Base-by-base conservation (phyloP, 1,140 invertebrate species). In the Pectinophora gossypiella region DNA sequence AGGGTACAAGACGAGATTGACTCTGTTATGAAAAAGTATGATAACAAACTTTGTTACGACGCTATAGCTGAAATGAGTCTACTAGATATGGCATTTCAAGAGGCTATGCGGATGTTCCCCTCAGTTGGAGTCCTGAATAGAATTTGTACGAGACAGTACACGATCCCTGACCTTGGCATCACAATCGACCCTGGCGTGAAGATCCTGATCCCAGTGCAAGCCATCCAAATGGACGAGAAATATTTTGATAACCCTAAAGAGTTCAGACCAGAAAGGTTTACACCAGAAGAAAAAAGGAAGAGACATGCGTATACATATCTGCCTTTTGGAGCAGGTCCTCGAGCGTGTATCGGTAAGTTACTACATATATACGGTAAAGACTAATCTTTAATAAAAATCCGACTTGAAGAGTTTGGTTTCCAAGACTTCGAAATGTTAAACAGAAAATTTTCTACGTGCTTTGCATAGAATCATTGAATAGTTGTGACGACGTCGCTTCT, bases 211-310 rank as follows among this genome's bases (percentile, higher is more conserved):
- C 74, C 79, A 0, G 0, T 84, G 1, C 87, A 82, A 57, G 72
- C 65, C 0, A 69, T 91, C 21, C 90, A 91, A 27, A 87, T 78
- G 6, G 89, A 92, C 69, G 72, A 85, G 2, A 56, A 78, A 12
- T 70, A 89, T 46, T 91, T 88, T 67, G 79, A 85, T 0, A 64
- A 90, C 6, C 91, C 91, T 0, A 59, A 82, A 12, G 54, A 64
- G 9, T 92, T 90, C 55, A 66, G 84, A 49, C 91, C 91, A 0
- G 88, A 91, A 35, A 61, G 91, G 50, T 92, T 91, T 48, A 50
- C 53, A n/a, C 64, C 74, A 1, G 76, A 87, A 22, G 60, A 69
- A 27, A 22, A 65, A 0, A 49, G 62, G 10, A 49, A 58, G 5
- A 67, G 88, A 40, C 84, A 76, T 57, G 84, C 65, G n/a, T 88